These are phyloP conservation scores for Nasua narica DNA, from an alignment of 2,797 vertebrate species.

Conservation along the genomic window DNA sequence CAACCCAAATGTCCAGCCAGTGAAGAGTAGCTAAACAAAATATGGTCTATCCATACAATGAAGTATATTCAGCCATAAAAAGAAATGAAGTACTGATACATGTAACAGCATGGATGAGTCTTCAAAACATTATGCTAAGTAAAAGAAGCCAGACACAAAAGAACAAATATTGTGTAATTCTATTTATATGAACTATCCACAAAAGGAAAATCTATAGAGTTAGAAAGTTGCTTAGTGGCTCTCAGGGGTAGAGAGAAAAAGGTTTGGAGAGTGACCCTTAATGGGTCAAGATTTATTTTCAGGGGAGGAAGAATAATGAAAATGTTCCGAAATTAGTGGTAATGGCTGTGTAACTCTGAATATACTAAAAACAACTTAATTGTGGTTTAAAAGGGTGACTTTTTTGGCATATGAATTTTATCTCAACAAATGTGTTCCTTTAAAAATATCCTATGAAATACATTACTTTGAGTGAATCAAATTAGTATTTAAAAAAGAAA, in stretches of 20 bases:
- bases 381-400: neutral
- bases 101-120: neutral
- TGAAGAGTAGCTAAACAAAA: neutral
- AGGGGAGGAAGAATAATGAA: neutral
- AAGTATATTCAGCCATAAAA: neutral
- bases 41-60: neutral
- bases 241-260: neutral
- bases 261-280: neutral
- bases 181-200: neutral
- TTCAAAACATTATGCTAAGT: neutral
- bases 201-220: neutral
- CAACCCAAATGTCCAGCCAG: neutral
- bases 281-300: neutral
- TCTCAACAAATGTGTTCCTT: slow-evolving; percentile 6
- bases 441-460: neutral
- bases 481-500: neutral
- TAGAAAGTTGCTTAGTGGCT: neutral
- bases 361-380: neutral
- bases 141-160: neutral
- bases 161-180: neutral
- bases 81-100: neutral
- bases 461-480: neutral
- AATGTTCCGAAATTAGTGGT: slow-evolving; percentile 15
- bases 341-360: neutral
- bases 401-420: neutral